Base-by-base conservation (phyloP, 2,113 vertebrate genomes). In the Calonectris borealis region DNA sequence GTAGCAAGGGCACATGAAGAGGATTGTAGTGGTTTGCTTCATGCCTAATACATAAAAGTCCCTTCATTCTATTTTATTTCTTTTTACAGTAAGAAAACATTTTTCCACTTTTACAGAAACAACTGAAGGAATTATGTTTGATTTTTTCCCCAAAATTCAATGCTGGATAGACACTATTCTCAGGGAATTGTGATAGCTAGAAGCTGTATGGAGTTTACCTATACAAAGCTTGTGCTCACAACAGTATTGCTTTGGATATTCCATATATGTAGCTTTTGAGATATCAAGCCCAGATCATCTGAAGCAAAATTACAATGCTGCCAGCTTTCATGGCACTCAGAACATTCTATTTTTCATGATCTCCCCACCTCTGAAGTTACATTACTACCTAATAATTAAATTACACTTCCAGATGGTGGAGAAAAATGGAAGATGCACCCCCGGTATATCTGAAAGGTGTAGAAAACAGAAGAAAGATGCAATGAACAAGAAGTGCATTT, bases 381-480 rank as follows among this genome's bases (percentile, higher is more conserved):
- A 70, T 0, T 68, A 18, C 55, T 61, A 69, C 20, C 36, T 48
- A 64, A 9, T 29, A 86, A 71, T 20, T 46, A 82, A 71, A 96
- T 57, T 66, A 90, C 66, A 52, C 13, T 72, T 80, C 22, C 54
- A 24, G 49, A 34, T 13, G 61, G 22, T 40, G 26, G 19, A 77
- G 24, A 66, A 73, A 91, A 95, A 86, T 34, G 8, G 25, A 66
- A 36, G 29, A 52, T 52, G 11, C 48, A 61, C 10, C 29, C 24
- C 25, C 1, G 0, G 1, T 19, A 21, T 21, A 65, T 8, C 52
- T 42, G 54, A 69, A 62, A 79, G 29, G 17, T 46, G 17, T 31
- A 32, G 9, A 62, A 88, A 90, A 69, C 21, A 48, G 9, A 85
- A 60, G 15, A 34, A 70, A 25, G 6, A 64, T 22, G 20, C 3